Conservation (phyloP, 2,888 invertebrate genomes). For the Quadroppia sp. region DNA sequence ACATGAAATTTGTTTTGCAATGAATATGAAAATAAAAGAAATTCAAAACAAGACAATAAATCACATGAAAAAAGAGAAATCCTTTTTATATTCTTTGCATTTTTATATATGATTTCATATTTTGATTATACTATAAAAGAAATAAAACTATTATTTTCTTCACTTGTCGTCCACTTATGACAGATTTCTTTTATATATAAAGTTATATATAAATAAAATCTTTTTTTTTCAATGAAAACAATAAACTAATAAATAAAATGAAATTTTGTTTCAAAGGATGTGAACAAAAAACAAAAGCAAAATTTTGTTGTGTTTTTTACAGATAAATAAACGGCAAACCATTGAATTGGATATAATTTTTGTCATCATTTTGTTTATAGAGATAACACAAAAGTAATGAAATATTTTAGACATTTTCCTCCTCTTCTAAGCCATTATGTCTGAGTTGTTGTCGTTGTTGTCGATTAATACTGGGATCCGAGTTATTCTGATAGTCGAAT, state of each 20-base stretch:
- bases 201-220: background rate
- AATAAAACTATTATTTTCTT: background rate
- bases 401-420: background rate
- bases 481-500: background rate
- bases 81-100: background rate
- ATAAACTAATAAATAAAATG: background rate
- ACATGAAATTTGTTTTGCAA: background rate
- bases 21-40: background rate
- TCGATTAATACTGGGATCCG: background rate
- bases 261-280: background rate
- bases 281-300: background rate
- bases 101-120: background rate
- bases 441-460: background rate
- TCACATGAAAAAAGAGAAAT: background rate
- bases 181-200: background rate
- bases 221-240: background rate
- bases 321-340: too few relatives aligned
- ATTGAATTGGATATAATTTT: too few relatives aligned
- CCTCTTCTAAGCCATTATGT: background rate
- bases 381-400: too few relatives aligned
- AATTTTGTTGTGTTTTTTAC: too few relatives aligned
- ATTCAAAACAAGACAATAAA: conserved; percentile 1
- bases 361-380: too few relatives aligned
- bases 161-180: background rate
- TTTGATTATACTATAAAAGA: background rate